Percentiles rank a stretch among this genome's conserved stretches.
phyloP scores from a whole-genome alignment of 37 sponge, comb jelly and placozoan species.

The Geodia barretti region DNA sequence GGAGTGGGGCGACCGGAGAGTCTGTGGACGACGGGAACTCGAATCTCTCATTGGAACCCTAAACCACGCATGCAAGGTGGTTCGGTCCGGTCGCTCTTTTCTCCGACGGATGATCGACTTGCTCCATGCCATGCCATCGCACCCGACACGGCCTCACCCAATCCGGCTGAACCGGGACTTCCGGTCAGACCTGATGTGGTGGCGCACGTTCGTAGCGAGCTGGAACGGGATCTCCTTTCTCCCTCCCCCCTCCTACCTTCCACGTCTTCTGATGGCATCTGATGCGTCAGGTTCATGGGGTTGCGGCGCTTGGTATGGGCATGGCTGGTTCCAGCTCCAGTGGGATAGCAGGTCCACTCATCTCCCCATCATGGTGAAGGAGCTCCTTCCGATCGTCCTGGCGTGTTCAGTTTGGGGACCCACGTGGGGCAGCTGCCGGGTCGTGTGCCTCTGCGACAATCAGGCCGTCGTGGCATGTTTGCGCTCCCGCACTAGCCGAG shows the following conservation, averaged over 20 bases:
- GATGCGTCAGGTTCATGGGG: conserved; percentile 68
- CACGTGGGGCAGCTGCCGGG: conserved; percentile 8
- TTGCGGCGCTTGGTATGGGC: conserved; percentile 43
- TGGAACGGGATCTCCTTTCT: conserved; percentile 34
- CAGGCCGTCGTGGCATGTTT: conserved; percentile 44
- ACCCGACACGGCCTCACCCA: no score
- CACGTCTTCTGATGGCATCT: neutral
- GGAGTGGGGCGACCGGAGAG: neutral
- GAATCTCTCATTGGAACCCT: conserved; percentile 15
- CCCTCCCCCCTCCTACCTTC: neutral
- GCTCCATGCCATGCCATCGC: neutral
- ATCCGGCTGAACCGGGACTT: conserved; percentile 13
- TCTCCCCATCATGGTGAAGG: conserved; percentile 44
- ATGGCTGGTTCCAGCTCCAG: conserved; percentile 47
- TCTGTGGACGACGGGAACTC: conserved; percentile 1
- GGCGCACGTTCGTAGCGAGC: conserved; percentile 15
- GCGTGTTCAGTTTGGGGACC: conserved; percentile 38
- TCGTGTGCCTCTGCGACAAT: conserved; percentile 55
- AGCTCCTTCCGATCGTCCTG: conserved; percentile 35
- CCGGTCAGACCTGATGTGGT: conserved; percentile 35
- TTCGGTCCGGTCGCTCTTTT: conserved; percentile 10
- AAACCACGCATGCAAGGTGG: conserved; percentile 29
- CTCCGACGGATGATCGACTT: conserved; percentile 18
- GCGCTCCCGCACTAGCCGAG: conserved; percentile 1
- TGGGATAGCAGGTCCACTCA: conserved; percentile 17